Percentiles rank a stretch among this genome's conserved stretches.
Conservation (phyloP, 2,113 vertebrate species). For the Bambusicola thoracicus region DNA sequence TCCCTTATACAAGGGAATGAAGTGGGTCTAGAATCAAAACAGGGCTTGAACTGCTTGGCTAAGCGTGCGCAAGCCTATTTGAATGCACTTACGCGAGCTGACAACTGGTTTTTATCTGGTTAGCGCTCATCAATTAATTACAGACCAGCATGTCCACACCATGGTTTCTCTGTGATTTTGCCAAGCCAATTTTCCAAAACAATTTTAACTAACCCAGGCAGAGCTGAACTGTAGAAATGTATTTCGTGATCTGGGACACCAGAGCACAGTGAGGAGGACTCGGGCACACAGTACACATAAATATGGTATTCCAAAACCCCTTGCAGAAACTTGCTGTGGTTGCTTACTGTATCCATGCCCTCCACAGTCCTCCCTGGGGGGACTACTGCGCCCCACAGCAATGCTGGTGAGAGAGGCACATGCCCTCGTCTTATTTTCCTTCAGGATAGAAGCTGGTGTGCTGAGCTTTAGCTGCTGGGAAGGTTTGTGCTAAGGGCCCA, state of each 20-base stretch:
- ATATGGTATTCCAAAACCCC: neutral
- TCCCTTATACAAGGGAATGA: neutral
- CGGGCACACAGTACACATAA: neutral
- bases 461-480: neutral
- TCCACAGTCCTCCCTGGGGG: neutral
- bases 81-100: neutral
- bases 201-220: conserved; percentile 1
- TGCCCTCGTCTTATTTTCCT: neutral
- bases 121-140: conserved; percentile 27
- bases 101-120: conserved; percentile 24
- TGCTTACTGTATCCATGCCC: neutral
- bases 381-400: fast-evolving
- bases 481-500: neutral
- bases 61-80: neutral
- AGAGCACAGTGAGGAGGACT: neutral
- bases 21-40: neutral
- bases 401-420: neutral
- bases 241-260: neutral
- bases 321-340: neutral
- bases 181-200: conserved; percentile 39
- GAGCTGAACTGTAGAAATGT: neutral
- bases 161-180: neutral
- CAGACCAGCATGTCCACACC: neutral
- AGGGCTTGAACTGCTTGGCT: neutral
- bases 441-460: neutral